Evolutionary conservation across 2,797 vertebrate genomes (phyloP).

Genomic region (Adrianichthys oophorus): DNA sequence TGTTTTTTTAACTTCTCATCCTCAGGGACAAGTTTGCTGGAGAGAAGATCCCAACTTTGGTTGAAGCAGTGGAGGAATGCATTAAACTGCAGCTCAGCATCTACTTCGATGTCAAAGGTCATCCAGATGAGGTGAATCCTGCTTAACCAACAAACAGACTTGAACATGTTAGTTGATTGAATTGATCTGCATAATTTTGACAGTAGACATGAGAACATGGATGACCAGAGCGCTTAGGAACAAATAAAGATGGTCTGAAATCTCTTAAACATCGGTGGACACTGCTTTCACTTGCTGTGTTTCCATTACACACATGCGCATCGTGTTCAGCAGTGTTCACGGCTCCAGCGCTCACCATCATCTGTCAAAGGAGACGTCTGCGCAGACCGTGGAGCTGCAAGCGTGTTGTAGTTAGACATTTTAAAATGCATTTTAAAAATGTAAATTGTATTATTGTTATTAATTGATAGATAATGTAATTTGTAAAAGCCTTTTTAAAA

Average conservation of each 20-base stretch:
- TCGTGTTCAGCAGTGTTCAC: too few relatives aligned
- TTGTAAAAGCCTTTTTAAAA: too few relatives aligned
- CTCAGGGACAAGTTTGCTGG: slow-evolving; percentile 81
- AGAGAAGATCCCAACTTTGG: slow-evolving; percentile 91
- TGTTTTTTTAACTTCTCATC: background rate
- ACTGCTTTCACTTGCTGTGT: too few relatives aligned
- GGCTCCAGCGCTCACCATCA: too few relatives aligned
- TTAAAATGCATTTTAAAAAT: too few relatives aligned
- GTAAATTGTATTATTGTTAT: too few relatives aligned
- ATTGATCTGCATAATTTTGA: slow-evolving; percentile 10
- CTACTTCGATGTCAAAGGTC: slow-evolving; percentile 97
- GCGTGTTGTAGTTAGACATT: too few relatives aligned
- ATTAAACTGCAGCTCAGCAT: slow-evolving; percentile 85
- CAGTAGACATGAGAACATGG: slow-evolving; percentile 2
- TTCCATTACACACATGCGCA: too few relatives aligned
- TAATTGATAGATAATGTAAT: too few relatives aligned
- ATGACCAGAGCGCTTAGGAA: background rate
- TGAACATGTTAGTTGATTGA: slow-evolving; percentile 8
- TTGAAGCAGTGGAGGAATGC: slow-evolving; percentile 88
- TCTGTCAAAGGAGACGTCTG: too few relatives aligned
- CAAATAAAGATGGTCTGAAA: background rate
- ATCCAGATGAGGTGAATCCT: slow-evolving; percentile 85
- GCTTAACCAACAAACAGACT: slow-evolving; percentile 12
- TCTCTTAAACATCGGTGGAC: too few relatives aligned
- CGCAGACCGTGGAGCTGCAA: too few relatives aligned